Conservation (phyloP, 2,797 vertebrate species). For the Lophius americanus region DNA sequence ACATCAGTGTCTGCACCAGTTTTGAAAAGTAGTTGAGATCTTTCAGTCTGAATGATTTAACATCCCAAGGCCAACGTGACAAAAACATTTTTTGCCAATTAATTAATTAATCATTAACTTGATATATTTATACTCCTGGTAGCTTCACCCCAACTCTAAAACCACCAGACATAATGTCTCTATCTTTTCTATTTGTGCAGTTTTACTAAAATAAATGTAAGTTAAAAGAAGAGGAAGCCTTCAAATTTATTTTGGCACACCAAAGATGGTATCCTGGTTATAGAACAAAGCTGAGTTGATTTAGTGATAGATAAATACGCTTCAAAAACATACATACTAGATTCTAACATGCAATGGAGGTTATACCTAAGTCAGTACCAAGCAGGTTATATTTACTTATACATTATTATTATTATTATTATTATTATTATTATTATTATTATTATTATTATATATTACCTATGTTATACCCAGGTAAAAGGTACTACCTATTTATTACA, state of each 20-base stretch:
- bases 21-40: neutral
- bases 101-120: constrained; percentile 3
- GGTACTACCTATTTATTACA: too few relatives aligned
- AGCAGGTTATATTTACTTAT: too few relatives aligned
- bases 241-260: constrained; percentile 59
- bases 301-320: too few relatives aligned
- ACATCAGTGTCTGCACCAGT: neutral
- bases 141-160: constrained; percentile 24
- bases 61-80: neutral
- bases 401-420: too few relatives aligned
- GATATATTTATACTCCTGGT: constrained; percentile 12
- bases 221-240: constrained; percentile 52
- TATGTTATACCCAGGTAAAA: too few relatives aligned
- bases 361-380: too few relatives aligned
- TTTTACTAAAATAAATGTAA: constrained; percentile 56
- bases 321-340: too few relatives aligned
- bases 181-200: constrained; percentile 31
- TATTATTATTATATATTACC: too few relatives aligned
- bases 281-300: constrained; percentile 40
- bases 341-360: too few relatives aligned
- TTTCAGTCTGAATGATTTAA: neutral
- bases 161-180: constrained; percentile 26
- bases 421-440: too few relatives aligned
- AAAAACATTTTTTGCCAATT: neutral
- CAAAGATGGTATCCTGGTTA: constrained; percentile 61